Evolutionary conservation across 2,888 invertebrate genomes (phyloP), one percentile per base, ranked within the genome.

Genomic region (Drosophila ochracea): DNA sequence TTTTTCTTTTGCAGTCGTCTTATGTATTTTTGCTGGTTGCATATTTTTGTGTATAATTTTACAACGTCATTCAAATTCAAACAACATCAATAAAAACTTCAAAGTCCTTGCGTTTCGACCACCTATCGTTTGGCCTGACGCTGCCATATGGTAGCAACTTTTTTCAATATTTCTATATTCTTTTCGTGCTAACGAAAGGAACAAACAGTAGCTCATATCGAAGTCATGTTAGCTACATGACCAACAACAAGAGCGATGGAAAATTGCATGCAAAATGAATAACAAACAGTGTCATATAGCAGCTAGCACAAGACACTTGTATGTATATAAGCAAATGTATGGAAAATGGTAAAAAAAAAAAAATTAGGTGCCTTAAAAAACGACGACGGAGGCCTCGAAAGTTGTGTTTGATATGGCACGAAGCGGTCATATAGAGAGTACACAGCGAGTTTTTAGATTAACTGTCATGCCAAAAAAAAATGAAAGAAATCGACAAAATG

Each of bases 41-140:
- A 83, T 79, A 83, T 72, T 86, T 86, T 86, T 82, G 71, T 72
- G 82, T 84, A 86, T 86, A 89, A 89, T 86, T 86, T 89, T 80
- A 86, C 85, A 86, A 77, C 82, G 85, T 86, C 89, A 86, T 89
- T 84, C 84, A 89, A 86, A 86, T 89, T 86, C 87, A 78, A 77
- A 82, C 75, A 87, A 84, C 89, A 83, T 84, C 89, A 84, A 87
- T 87, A 87, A 87, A 84, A 84, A 84, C 87, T 82, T 82, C 82
- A 77, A 86, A 89, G 86, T 78, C 67, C 63, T 68, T 80, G 70
- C 68, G 16, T 55, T 65, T 57, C 61, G 77, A 64, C 68, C 58
- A 79, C 66, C 60, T 63, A 41, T 37, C 60, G 54, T 19, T 55
- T 58, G 53, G 30, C 53, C 52, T 65, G 63, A 30, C 60, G 43